Evolutionary conservation across 2,797 vertebrate species (phyloP), one percentile per base, ranked within the genome.

Genomic region (Lagodon rhomboides): DNA sequence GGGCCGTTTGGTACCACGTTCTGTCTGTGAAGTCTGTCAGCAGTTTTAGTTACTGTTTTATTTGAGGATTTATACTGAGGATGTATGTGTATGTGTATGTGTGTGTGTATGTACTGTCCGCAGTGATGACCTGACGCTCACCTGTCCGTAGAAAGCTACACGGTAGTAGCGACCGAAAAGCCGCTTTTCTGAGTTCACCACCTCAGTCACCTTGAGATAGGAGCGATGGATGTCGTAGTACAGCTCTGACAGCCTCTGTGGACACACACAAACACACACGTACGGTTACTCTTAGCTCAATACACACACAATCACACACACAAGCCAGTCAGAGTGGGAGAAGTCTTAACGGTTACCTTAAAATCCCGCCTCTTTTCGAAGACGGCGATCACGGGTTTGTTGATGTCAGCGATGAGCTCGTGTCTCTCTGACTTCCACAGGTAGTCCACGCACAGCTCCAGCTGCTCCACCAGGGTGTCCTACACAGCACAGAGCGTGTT

Each of bases 211-310:
- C 91, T 99, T 99, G 77, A 98, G 95, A 65, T 99, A 99, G 0
- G 98, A 99, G 71, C 98, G 97, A 76, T 99, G 98, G 84, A 99
- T 99, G 91, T 98, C 97, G 0, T 99, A 99, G 94, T 99, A 99
- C 54, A 99, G 92, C 78, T 99, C 98, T 0, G 98, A 99, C 69
- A 99, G 85, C 68, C 96, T 97, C 98, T 96, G 92, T 91, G 71
- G 20, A 46, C n/a, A 51, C 30, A 83, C 53, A 74, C 17, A 73
- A 68, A 73, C 68, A 80, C n/a, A 71, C 50, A 73, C 1, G 46
- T n/a, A 63, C 20, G n/a, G 27, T 73, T 16, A 67, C 34, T 25
- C 1, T 4, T 13, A 43, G 63, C 54, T 70, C 49, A 27, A 4
- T n/a, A 56, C 12, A n/a, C 30, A 73, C 23, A 47, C 41, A 25